phyloP scores from a whole-genome alignment of 2,797 vertebrate species.

The Rhyacichthys aspro region DNA sequence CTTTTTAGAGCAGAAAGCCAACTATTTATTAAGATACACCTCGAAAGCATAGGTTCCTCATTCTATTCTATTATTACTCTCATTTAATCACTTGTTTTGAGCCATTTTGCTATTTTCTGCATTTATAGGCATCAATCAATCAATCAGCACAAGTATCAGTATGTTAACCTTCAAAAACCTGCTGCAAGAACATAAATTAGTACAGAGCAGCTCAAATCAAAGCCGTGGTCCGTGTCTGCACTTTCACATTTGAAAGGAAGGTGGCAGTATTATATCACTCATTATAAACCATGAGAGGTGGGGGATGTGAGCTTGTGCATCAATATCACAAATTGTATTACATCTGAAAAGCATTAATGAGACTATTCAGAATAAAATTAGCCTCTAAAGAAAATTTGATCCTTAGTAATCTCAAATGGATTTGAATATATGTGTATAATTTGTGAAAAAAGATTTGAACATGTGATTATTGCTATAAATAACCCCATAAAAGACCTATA shows the following conservation, averaged over 20 bases:
- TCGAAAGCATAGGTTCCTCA: too few relatives aligned
- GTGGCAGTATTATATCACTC: conserved; percentile 69
- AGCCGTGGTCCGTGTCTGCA: conserved; percentile 33
- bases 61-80: too few relatives aligned
- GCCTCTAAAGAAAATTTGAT: conserved; percentile 18
- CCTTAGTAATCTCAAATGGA: conserved; percentile 35
- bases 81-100: too few relatives aligned
- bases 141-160: too few relatives aligned
- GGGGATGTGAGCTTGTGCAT: conserved; percentile 31
- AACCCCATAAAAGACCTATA: neutral
- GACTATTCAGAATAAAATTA: conserved; percentile 30
- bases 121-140: too few relatives aligned
- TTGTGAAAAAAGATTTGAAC: neutral
- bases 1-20: too few relatives aligned
- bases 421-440: neutral
- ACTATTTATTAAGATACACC: too few relatives aligned
- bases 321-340: conserved; percentile 39
- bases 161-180: too few relatives aligned
- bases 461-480: neutral
- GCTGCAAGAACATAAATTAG: too few relatives aligned
- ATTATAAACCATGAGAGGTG: conserved; percentile 27
- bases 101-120: too few relatives aligned
- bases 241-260: conserved; percentile 54
- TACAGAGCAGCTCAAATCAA: neutral
- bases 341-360: conserved; percentile 50